These are phyloP conservation scores for Drosophila melanosoma DNA, from an alignment of 2,888 invertebrate species.

Conservation along the genomic window DNA sequence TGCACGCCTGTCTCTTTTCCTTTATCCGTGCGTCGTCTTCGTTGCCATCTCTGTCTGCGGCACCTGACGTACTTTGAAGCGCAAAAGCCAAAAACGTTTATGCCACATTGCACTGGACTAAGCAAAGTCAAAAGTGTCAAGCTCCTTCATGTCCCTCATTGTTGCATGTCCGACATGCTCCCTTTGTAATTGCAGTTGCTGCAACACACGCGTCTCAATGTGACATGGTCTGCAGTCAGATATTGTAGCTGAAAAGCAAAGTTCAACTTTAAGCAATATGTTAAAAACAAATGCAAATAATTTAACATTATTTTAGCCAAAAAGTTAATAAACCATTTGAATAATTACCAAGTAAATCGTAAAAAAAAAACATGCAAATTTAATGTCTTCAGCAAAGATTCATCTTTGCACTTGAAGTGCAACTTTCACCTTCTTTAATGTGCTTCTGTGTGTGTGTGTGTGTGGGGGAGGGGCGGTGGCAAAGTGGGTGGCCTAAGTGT, in stretches of 20 bases:
- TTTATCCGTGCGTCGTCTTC: constrained; percentile 6
- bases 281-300: not conserved
- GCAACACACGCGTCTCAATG: not conserved
- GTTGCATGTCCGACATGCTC: not conserved
- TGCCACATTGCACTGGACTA: constrained; percentile 58
- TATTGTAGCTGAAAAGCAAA: not conserved
- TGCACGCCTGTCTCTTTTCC: not conserved
- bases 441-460: constrained; percentile 2
- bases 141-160: constrained; percentile 2
- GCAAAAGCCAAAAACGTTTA: constrained; percentile 63
- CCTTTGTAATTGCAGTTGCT: constrained; percentile 18
- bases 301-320: not conserved
- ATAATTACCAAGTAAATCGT: not conserved
- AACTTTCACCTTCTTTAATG: constrained; percentile 42
- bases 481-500: not conserved
- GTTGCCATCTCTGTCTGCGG: not conserved
- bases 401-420: constrained; percentile 29
- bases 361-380: not conserved
- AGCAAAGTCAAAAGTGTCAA: constrained; percentile 44
- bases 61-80: constrained; percentile 29
- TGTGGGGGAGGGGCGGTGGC: not conserved
- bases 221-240: not conserved
- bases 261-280: not conserved
- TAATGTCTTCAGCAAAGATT: not conserved
- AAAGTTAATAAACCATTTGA: not conserved